A percentile compares a stretch with the other conserved stretches of the same genome.
phyloP scores from a whole-genome alignment of 1,140 invertebrate species.

The Bicyclus anynana region DNA sequence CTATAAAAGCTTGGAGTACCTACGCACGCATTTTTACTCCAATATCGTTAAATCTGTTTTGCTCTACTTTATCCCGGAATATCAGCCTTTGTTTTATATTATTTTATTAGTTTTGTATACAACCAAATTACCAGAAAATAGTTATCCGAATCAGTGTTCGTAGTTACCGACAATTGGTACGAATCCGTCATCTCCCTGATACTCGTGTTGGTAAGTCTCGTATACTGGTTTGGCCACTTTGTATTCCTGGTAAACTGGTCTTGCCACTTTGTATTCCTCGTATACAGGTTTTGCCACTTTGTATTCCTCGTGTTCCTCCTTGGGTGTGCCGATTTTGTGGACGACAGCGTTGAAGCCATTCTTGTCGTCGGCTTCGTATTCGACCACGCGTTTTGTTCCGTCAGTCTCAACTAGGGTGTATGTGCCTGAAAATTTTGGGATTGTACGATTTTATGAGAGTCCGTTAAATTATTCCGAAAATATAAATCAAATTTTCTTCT shows the following conservation, averaged over 20 bases:
- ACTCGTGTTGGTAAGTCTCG: slow-evolving; percentile 45
- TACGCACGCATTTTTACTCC: too few relatives aligned
- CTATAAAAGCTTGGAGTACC: too few relatives aligned
- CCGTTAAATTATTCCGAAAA: too few relatives aligned
- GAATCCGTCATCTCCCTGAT: slow-evolving; percentile 48
- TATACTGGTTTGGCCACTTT: slow-evolving; percentile 36
- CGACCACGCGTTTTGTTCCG: slow-evolving; percentile 78
- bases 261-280: slow-evolving; percentile 41
- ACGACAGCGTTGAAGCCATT: slow-evolving; percentile 80
- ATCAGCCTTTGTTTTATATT: background rate
- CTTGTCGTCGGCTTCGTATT: slow-evolving; percentile 80
- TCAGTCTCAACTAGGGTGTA: slow-evolving; percentile 80
- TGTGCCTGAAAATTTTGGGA: slow-evolving; percentile 39
- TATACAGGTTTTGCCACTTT: slow-evolving; percentile 37
- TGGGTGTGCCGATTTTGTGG: slow-evolving; percentile 73
- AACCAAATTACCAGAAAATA: background rate
- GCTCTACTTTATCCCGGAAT: too few relatives aligned
- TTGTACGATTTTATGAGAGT: too few relatives aligned
- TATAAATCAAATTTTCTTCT: too few relatives aligned
- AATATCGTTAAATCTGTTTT: too few relatives aligned
- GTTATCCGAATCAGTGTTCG: slow-evolving; percentile 32
- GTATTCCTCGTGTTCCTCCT: slow-evolving; percentile 44
- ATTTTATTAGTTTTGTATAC: background rate
- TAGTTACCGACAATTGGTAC: slow-evolving; percentile 40
- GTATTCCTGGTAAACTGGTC: slow-evolving; percentile 35